Base-by-base conservation (phyloP, 2,113 vertebrate genomes). In the Tiliqua scincoides region DNA sequence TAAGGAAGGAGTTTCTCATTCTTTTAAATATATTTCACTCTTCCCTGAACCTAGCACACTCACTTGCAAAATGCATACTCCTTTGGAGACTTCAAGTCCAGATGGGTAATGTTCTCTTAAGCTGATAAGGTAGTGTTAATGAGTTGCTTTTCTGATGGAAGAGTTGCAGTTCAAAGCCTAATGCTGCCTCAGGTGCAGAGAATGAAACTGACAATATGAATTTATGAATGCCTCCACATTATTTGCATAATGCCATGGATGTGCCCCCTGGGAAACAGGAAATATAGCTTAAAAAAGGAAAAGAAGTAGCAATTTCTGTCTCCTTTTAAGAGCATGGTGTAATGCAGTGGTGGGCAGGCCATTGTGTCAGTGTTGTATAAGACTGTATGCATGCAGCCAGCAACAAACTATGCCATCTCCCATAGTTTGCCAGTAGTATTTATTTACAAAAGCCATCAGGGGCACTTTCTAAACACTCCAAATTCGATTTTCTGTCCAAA, bases 181-280 rank as follows among this genome's bases (percentile, higher is more conserved):
- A 80, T 71, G 59, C 70, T 86, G 85, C 85, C 85, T 81, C 70
- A 86, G 70, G 79, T 86, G 59, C 70, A 74, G 79, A 86, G 59
- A 54, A 86, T 86, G 85, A 63, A 81, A 73, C 43, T 73, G 68
- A 74, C 85, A 81, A 52, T 86, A 86, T 86, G 85, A 81, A 86
- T 81, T 86, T 70, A 86, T 86, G 85, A 86, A 74, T 81, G 79
- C 78, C 40, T 74, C 57, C 25, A 25, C 37, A 30, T 54, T 74
- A 86, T 86, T 86, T 86, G 85, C 85, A 86, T 86, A 86, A 86
- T 65, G 70, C n/a, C 63, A 86, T 73, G 68, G 62, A 86, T 81
- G 43, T 65, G 40, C 70, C 78, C 43, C 71, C 27, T 86, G 85
- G 70, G 59, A 80, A 81, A 81, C 63, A 74, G 71, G 71, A 86